These are phyloP conservation scores for Ctenopoma multispine DNA, from an alignment of 2,797 vertebrate genomes.

Conservation along the genomic window DNA sequence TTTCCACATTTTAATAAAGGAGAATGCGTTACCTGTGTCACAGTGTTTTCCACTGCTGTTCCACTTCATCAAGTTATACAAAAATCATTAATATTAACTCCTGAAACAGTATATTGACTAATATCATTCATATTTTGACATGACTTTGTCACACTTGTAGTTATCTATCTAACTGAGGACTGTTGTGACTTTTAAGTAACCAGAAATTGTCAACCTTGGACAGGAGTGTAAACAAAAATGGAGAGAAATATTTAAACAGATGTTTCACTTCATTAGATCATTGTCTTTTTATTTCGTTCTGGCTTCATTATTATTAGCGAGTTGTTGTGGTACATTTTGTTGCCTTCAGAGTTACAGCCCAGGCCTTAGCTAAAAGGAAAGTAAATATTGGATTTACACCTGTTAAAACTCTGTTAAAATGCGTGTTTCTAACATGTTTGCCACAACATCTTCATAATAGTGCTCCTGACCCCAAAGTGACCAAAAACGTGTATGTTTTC, in stretches of 20 bases:
- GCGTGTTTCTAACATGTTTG: not conserved
- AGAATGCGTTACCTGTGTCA: conserved; percentile 1
- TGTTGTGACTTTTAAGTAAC: not conserved
- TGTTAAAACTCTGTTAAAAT: not conserved
- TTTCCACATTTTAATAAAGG: conserved; percentile 16
- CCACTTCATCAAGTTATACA: not conserved
- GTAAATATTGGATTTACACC: too few species aligned
- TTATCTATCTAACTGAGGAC: not conserved
- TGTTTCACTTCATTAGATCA: conserved; percentile 33
- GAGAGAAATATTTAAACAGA: conserved; percentile 11
- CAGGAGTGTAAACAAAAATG: not conserved
- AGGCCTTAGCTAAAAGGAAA: not conserved
- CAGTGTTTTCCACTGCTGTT: conserved; percentile 7
- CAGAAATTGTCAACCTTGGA: not conserved
- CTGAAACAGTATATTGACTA: not conserved
- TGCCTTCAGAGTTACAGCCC: not conserved
- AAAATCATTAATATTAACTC: not conserved
- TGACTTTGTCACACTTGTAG: not conserved
- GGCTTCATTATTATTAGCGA: too few species aligned
- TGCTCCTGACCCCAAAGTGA: not conserved
- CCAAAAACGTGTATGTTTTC: not conserved
- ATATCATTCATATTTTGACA: not conserved
- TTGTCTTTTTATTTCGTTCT: conserved; percentile 7
- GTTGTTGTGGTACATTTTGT: not conserved
- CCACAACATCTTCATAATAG: not conserved